Evolutionary conservation across 2,888 invertebrate genomes (phyloP).

Genomic region (Aplocera efformata): DNA sequence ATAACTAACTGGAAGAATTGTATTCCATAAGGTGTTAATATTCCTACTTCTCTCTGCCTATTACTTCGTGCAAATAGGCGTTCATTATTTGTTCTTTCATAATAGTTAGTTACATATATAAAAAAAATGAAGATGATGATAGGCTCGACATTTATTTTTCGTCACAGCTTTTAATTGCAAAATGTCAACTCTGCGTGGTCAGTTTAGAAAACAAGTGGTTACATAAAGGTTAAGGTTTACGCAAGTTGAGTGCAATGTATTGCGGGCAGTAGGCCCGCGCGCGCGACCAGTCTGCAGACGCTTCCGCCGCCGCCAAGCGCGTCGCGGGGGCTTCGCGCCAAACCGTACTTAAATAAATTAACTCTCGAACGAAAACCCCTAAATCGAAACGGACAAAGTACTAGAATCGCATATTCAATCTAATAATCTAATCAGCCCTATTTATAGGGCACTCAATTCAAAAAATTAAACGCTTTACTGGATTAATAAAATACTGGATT

Average conservation of each 20-base stretch:
- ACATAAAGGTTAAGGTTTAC: conserved; percentile 65
- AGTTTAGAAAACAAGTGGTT: conserved; percentile 53
- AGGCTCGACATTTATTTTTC: neutral
- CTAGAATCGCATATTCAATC: too few relatives aligned
- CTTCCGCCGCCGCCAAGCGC: conserved; percentile 26
- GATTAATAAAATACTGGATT: conserved; percentile 20
- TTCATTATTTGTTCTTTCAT: too few relatives aligned
- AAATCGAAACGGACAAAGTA: too few relatives aligned
- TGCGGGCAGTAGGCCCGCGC: conserved; percentile 17
- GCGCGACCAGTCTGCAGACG: conserved; percentile 29
- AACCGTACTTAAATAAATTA: too few relatives aligned
- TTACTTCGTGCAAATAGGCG: too few relatives aligned
- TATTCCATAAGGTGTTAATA: too few relatives aligned
- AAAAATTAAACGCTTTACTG: conserved; percentile 21
- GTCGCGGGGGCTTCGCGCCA: conserved; percentile 23
- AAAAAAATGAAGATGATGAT: neutral
- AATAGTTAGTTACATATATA: too few relatives aligned
- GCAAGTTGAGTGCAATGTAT: conserved; percentile 44
- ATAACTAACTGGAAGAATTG: too few relatives aligned
- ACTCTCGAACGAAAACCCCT: too few relatives aligned
- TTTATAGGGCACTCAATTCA: conserved; percentile 7
- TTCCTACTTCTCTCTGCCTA: too few relatives aligned
- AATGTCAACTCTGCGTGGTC: conserved; percentile 42
- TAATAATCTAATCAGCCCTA: conserved; percentile 3
- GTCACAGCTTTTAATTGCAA: conserved; percentile 23